These are phyloP conservation scores for Amphiduros pacificus DNA, from an alignment of 2,888 invertebrate genomes.

Conservation along the genomic window DNA sequence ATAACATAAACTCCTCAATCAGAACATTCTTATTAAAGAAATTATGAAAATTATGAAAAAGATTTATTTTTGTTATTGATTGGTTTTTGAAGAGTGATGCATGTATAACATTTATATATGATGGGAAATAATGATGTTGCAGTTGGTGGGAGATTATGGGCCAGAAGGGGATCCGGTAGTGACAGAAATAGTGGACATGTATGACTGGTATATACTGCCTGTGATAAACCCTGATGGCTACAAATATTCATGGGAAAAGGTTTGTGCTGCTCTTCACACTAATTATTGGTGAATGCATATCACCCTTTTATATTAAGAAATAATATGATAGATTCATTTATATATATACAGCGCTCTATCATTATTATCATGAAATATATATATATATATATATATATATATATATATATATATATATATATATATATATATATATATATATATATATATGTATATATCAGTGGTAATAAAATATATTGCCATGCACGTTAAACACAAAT, in stretches of 20 bases:
- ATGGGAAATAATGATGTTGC: too few relatives aligned
- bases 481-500: too few relatives aligned
- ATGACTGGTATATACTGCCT: conserved; percentile 74
- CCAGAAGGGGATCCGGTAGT: conserved; percentile 60
- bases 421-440: conserved; percentile 9
- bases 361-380: too few relatives aligned
- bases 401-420: conserved; percentile 7
- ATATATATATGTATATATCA: conserved; percentile 13
- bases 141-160: too few relatives aligned
- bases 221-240: conserved; percentile 81
- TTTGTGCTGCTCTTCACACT: neutral
- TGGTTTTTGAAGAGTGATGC: too few relatives aligned
- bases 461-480: too few relatives aligned
- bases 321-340: neutral
- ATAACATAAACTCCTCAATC: too few relatives aligned
- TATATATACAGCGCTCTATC: neutral
- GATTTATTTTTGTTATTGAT: too few relatives aligned
- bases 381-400: conserved; percentile 9
- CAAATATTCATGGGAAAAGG: conserved; percentile 68
- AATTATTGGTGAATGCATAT: too few relatives aligned
- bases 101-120: too few relatives aligned
- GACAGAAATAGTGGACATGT: conserved; percentile 63
- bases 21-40: too few relatives aligned
- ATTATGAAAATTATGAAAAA: too few relatives aligned
- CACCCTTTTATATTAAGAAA: conserved; percentile 12